Evolutionary conservation across 2,113 vertebrate genomes (phyloP).

Genomic region (Stegostoma tigrinum): DNA sequence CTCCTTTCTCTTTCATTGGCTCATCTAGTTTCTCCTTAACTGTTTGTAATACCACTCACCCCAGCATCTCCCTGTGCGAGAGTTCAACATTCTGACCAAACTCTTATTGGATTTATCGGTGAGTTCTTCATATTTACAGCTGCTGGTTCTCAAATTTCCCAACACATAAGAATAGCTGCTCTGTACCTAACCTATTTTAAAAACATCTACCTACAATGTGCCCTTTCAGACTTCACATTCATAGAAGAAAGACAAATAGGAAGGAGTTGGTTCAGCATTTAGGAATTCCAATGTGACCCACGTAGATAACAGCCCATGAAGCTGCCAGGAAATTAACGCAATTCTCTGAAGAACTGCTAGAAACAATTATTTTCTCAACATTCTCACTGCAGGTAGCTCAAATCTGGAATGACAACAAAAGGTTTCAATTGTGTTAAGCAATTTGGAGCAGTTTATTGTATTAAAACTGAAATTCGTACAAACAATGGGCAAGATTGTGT

Average conservation of each 20-base stretch:
- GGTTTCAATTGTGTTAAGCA: not conserved
- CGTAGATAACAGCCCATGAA: not conserved
- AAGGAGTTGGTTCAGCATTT: not conserved
- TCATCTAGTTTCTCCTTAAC: not conserved
- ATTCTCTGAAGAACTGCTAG: not conserved
- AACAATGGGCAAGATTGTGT: not conserved
- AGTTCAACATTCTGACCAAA: not conserved
- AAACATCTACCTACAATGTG: not conserved
- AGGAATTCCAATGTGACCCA: not conserved
- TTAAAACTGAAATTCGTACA: not conserved
- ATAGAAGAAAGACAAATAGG: not conserved
- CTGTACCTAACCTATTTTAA: not conserved
- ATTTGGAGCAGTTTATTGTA: not conserved
- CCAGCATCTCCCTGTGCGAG: not conserved
- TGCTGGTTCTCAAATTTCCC: not conserved
- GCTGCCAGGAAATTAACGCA: not conserved
- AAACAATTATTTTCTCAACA: not conserved
- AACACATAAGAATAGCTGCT: not conserved
- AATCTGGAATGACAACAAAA: not conserved
- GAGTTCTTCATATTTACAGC: not conserved
- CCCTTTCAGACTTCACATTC: not conserved
- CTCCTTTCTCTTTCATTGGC: not conserved
- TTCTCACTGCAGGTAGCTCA: not conserved
- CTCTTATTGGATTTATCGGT: not conserved
- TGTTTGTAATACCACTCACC: not conserved